Evolutionary conservation across 2,888 invertebrate species (phyloP).

Genomic region (Platycnemis pennipes): DNA sequence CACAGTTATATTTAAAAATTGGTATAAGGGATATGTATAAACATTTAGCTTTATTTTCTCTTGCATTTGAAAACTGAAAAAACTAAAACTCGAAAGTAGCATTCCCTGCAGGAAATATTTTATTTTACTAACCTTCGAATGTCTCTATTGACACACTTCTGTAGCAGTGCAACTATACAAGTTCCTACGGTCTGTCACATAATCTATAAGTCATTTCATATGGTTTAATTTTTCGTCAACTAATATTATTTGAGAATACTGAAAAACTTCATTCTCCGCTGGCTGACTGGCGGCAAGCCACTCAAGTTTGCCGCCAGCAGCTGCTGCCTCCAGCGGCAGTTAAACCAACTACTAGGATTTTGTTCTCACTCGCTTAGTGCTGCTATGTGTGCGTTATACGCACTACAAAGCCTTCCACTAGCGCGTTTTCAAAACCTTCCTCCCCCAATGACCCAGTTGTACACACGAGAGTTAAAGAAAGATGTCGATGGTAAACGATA

Average conservation of each 20-base stretch:
- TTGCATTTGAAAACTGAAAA: too few relatives aligned
- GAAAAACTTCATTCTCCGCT: too few relatives aligned
- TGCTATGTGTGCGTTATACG: not conserved
- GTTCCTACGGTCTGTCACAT: not conserved
- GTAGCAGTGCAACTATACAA: too few relatives aligned
- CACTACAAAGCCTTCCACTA: not conserved
- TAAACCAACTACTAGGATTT: not conserved
- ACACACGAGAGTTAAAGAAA: not conserved
- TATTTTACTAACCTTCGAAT: too few relatives aligned
- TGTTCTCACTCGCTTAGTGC: not conserved
- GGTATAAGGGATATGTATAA: too few relatives aligned
- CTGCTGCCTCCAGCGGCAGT: not conserved
- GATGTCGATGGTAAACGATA: too few relatives aligned
- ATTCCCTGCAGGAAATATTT: too few relatives aligned
- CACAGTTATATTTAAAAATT: too few relatives aligned
- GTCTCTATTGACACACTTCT: too few relatives aligned
- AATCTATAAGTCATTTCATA: not conserved
- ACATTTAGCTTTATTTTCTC: too few relatives aligned
- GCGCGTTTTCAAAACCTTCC: not conserved
- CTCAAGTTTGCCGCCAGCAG: conserved; percentile 11
- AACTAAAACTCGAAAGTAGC: too few relatives aligned
- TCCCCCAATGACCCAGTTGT: not conserved
- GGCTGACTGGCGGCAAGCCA: too few relatives aligned
- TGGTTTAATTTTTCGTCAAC: not conserved
- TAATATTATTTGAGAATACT: not conserved